Conservation (phyloP, 2,113 vertebrate genomes). For the Paraplagusia blochii region DNA sequence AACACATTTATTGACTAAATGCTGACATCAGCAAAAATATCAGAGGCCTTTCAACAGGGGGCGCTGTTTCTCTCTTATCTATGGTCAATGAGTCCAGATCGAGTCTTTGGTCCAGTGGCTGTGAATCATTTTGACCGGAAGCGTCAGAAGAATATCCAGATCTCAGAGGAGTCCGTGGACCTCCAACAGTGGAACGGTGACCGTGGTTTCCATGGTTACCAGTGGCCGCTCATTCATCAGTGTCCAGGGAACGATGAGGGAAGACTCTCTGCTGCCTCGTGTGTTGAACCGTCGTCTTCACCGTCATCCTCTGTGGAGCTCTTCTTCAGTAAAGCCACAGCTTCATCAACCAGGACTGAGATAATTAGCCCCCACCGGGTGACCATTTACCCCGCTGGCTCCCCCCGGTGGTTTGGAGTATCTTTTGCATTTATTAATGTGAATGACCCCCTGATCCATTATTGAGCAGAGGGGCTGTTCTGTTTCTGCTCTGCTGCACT, state of each 20-base stretch:
- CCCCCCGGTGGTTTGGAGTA: constrained; percentile 4
- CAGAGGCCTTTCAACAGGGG: too few relatives aligned
- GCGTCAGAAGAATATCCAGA: constrained; percentile 1
- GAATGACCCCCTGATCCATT: constrained; percentile 54
- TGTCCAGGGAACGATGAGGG: constrained; percentile 6
- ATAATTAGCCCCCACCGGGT: constrained; percentile 31
- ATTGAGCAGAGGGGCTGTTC: constrained; percentile 43
- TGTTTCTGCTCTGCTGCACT: constrained; percentile 24
- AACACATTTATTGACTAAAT: too few relatives aligned
- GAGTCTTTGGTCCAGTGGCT: too few relatives aligned
- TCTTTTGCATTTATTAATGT: constrained; percentile 49
- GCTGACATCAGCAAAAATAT: too few relatives aligned
- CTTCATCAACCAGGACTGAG: constrained; percentile 21
- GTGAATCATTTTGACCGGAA: too few relatives aligned
- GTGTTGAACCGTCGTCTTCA: not conserved
- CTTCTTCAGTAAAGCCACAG: not conserved
- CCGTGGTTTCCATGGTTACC: constrained; percentile 62
- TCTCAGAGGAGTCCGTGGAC: constrained; percentile 40
- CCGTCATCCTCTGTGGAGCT: not conserved
- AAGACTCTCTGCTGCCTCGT: not conserved
- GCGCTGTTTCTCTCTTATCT: too few relatives aligned
- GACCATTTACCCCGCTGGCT: constrained; percentile 6
- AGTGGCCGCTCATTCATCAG: constrained; percentile 26
- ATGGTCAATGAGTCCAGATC: too few relatives aligned
- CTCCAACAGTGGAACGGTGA: constrained; percentile 32